Evolutionary conservation across 2,797 vertebrate species (phyloP).

Genomic region (Monodelphis domestica): DNA sequence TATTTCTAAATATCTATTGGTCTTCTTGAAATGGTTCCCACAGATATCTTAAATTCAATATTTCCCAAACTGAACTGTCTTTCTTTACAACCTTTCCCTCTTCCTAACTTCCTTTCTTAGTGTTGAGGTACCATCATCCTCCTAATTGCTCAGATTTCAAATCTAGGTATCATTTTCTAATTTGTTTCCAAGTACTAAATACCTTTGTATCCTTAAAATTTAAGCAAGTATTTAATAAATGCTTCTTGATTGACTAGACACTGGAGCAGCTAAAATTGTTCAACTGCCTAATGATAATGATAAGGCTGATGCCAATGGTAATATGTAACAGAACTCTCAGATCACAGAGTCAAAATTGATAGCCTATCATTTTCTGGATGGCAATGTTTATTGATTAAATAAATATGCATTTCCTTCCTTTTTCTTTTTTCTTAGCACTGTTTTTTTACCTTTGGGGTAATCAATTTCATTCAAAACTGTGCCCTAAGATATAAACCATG

Average conservation of each 20-base stretch:
- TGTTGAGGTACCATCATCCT: neutral
- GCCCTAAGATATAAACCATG: neutral
- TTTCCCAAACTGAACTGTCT: neutral
- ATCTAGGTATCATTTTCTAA: neutral
- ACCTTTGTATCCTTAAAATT: neutral
- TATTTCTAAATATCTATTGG: neutral
- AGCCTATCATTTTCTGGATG: neutral
- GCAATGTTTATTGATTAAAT: neutral
- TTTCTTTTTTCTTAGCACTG: conserved; percentile 25
- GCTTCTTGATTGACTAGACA: neutral
- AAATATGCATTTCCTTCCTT: neutral
- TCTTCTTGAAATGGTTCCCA: neutral
- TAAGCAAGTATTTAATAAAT: neutral
- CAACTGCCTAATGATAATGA: neutral
- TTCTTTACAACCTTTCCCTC: neutral
- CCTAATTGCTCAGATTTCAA: neutral
- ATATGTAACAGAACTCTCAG: neutral
- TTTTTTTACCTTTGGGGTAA: neutral
- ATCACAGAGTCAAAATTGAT: neutral
- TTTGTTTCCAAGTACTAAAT: neutral
- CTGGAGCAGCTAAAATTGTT: neutral
- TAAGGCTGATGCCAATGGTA: neutral
- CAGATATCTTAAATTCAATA: too few relatives aligned
- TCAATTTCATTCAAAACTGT: conserved; percentile 18
- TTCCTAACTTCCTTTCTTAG: neutral